phyloP scores from a whole-genome alignment of 2,797 vertebrate genomes.

The Takifugu ocellatus region DNA sequence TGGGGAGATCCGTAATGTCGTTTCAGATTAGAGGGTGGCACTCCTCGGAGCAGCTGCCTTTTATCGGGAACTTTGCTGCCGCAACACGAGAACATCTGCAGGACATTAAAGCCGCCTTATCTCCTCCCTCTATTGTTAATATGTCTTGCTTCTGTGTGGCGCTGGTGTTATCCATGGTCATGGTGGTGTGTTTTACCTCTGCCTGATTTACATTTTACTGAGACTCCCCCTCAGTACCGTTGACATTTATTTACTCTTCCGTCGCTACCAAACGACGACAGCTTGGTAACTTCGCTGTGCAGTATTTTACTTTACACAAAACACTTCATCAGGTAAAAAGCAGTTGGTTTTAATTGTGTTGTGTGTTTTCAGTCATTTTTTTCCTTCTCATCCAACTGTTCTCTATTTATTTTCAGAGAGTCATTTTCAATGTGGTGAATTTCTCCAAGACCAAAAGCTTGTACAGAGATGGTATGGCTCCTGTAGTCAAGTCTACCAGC shows the following conservation, averaged over 20 bases:
- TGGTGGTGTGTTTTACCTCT: conserved; percentile 5
- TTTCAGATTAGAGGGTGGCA: conserved; percentile 60
- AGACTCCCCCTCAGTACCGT: no score
- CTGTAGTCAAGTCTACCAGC: conserved; percentile 95
- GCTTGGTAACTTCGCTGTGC: no score
- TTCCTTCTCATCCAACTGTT: not conserved
- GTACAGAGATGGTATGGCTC: conserved; percentile 97
- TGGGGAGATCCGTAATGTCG: conserved; percentile 54
- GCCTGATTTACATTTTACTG: no score
- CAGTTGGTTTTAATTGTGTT: not conserved
- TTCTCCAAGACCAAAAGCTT: conserved; percentile 99
- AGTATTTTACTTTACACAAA: no score
- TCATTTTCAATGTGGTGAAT: conserved; percentile 98
- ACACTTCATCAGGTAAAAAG: no score
- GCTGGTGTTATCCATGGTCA: conserved; percentile 9
- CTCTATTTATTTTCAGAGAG: conserved; percentile 81
- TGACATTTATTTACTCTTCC: no score
- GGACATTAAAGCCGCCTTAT: conserved; percentile 57
- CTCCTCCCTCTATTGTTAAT: conserved; percentile 45
- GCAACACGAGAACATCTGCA: conserved; percentile 60
- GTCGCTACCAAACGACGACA: no score
- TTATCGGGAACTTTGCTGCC: conserved; percentile 56
- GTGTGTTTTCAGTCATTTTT: not conserved
- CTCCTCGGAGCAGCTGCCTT: conserved; percentile 54
- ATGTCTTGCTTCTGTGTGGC: conserved; percentile 27